phyloP scores from a whole-genome alignment of 2,797 vertebrate species.

The Ambastaia sidthimunki region DNA sequence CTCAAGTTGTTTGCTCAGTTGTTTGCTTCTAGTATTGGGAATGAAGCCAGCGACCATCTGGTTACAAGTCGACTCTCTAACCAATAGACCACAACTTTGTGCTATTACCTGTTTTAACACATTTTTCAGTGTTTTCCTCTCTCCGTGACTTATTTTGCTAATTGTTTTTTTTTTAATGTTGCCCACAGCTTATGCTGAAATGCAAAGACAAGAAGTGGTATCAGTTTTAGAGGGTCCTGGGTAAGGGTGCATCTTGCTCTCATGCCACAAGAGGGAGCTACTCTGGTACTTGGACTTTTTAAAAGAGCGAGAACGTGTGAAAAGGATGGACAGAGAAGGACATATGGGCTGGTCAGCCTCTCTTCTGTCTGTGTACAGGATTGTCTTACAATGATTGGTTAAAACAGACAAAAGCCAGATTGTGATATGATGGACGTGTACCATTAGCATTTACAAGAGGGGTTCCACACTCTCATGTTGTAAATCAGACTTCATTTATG shows the following conservation, averaged over 20 bases:
- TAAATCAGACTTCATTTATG: constrained; percentile 53
- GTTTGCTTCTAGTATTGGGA: too few species aligned
- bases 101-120: too few species aligned
- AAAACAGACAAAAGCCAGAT: constrained; percentile 61
- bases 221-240: constrained; percentile 85
- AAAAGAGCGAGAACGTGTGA: constrained; percentile 55
- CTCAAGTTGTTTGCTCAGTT: too few species aligned
- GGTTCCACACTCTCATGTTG: constrained; percentile 15
- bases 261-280: constrained; percentile 57
- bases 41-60: too few species aligned
- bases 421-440: constrained; percentile 50
- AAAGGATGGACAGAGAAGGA: constrained; percentile 42
- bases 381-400: constrained; percentile 60
- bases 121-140: too few species aligned
- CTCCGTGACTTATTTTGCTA: background rate
- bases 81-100: too few species aligned
- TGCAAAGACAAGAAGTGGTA: constrained; percentile 99
- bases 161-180: background rate
- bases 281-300: constrained; percentile 66
- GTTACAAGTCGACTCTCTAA: too few species aligned
- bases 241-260: constrained; percentile 49
- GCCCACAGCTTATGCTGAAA: constrained; percentile 93
- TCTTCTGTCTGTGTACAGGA: constrained; percentile 63
- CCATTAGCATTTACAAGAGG: constrained; percentile 37
- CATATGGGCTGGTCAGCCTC: constrained; percentile 68